These are phyloP conservation scores for Orchesellides sinensis DNA, from an alignment of 2,888 invertebrate genomes.

Conservation along the genomic window DNA sequence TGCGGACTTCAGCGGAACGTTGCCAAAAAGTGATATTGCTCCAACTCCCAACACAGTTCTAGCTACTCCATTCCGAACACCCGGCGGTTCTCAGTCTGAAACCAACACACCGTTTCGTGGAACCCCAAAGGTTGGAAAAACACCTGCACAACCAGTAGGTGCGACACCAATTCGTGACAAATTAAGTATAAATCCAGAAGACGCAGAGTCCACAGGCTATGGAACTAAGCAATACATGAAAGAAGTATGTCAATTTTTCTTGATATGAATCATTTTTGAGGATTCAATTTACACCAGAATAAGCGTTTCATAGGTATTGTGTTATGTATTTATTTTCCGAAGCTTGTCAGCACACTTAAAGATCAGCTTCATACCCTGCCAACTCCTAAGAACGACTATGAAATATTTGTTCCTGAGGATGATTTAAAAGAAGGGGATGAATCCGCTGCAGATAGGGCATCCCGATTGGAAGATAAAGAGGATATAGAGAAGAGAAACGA, in stretches of 20 bases:
- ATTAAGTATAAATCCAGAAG: slow-evolving; percentile 95
- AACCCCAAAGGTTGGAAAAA: slow-evolving; percentile 76
- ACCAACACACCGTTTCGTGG: slow-evolving; percentile 53
- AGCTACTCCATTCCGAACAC: slow-evolving; percentile 87
- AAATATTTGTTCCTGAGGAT: slow-evolving; percentile 96
- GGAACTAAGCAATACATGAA: slow-evolving; percentile 83
- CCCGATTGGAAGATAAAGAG: slow-evolving; percentile 88
- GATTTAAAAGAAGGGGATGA: slow-evolving; percentile 80
- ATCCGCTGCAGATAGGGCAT: slow-evolving; percentile 77
- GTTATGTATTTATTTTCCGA: slow-evolving; percentile 33
- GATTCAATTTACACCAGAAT: background rate
- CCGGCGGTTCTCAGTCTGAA: slow-evolving; percentile 69
- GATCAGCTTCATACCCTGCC: slow-evolving; percentile 90
- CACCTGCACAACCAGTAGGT: slow-evolving; percentile 82
- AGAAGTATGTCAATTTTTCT: slow-evolving; percentile 78
- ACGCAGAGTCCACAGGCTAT: slow-evolving; percentile 82
- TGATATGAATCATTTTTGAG: slow-evolving; percentile 12
- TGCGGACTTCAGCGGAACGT: slow-evolving; percentile 90
- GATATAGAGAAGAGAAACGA: slow-evolving; percentile 86
- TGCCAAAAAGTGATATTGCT: slow-evolving; percentile 83
- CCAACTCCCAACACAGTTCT: slow-evolving; percentile 95
- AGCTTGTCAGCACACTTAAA: slow-evolving; percentile 80
- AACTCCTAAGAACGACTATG: slow-evolving; percentile 96
- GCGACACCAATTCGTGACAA: slow-evolving; percentile 93
- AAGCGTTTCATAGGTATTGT: background rate